phyloP scores from a whole-genome alignment of 2,797 vertebrate genomes.

The Remorina albescens region DNA sequence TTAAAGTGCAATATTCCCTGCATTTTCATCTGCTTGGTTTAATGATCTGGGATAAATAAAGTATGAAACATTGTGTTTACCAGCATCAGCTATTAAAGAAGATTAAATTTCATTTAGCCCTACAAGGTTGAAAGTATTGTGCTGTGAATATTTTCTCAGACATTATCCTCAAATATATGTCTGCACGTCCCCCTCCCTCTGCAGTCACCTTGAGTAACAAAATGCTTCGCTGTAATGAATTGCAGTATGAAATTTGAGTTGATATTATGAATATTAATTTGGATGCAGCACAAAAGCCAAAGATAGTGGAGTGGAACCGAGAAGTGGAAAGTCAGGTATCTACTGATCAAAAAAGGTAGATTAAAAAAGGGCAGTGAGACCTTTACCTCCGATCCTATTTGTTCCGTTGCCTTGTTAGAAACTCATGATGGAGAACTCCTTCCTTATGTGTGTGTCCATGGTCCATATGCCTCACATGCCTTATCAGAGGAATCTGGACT shows the following conservation, averaged over 20 bases:
- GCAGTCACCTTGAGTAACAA: conserved; percentile 69
- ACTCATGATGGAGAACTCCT: conserved; percentile 21
- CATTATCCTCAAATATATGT: conserved; percentile 46
- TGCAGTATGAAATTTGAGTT: conserved; percentile 58
- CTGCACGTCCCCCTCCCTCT: conserved; percentile 17
- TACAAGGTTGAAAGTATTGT: conserved; percentile 36
- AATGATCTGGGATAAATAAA: conserved; percentile 30
- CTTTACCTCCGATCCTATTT: conserved; percentile 57
- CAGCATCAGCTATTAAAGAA: conserved; percentile 32
- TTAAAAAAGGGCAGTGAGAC: conserved; percentile 69
- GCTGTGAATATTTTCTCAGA: conserved; percentile 44
- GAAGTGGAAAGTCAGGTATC: conserved; percentile 35
- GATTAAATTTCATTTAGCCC: conserved; percentile 47
- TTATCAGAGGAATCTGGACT: conserved; percentile 26
- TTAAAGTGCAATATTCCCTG: conserved; percentile 12
- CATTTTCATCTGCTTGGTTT: conserved; percentile 7
- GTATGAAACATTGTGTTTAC: conserved; percentile 43
- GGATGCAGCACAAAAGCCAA: conserved; percentile 41
- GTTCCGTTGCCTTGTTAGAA: conserved; percentile 46
- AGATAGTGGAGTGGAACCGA: conserved; percentile 22
- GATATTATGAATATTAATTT: conserved; percentile 76
- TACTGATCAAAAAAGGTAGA: conserved; percentile 28
- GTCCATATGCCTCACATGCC: background rate
- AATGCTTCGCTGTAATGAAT: conserved; percentile 59
- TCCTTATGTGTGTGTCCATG: conserved; percentile 19